Conservation (phyloP, 1,140 invertebrate genomes). For the Hylyphantes graminicola region DNA sequence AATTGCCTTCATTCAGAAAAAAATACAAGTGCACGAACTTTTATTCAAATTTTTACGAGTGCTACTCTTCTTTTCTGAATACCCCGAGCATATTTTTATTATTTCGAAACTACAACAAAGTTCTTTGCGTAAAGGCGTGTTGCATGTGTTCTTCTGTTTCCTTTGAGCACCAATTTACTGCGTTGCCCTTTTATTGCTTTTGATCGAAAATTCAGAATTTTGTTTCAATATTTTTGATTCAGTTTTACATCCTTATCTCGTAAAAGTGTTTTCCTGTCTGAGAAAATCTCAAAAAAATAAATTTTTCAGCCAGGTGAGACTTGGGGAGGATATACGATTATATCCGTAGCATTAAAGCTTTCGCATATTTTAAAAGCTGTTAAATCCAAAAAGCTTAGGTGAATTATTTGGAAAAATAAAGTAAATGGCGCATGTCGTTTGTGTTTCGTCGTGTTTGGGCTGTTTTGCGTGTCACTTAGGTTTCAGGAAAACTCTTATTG, state of each 20-base stretch:
- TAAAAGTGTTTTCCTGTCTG: background rate
- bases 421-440: background rate
- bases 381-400: slow-evolving; percentile 10
- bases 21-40: background rate
- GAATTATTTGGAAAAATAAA: background rate
- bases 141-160: slow-evolving; percentile 1
- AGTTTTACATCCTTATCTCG: slow-evolving; percentile 13
- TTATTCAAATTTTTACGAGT: slow-evolving; percentile 30
- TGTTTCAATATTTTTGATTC: slow-evolving; percentile 16
- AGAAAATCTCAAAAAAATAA: too few relatives aligned
- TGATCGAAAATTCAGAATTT: slow-evolving; percentile 12
- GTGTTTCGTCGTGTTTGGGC: too few relatives aligned
- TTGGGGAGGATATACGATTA: background rate
- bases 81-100: background rate
- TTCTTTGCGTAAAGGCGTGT: background rate
- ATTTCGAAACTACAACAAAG: background rate
- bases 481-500: too few relatives aligned
- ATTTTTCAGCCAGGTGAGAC: too few relatives aligned
- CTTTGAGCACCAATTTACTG: slow-evolving; percentile 6
- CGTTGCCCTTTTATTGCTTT: slow-evolving; percentile 5
- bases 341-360: slow-evolving; percentile 21
- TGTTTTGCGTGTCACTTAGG: too few relatives aligned
- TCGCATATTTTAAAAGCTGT: slow-evolving; percentile 25
- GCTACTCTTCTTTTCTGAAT: background rate
- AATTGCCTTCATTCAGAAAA: background rate